These are phyloP conservation scores for Dendrophyllia cribrosa DNA, from an alignment of 64 coral and sea anemone genomes.

Conservation along the genomic window DNA sequence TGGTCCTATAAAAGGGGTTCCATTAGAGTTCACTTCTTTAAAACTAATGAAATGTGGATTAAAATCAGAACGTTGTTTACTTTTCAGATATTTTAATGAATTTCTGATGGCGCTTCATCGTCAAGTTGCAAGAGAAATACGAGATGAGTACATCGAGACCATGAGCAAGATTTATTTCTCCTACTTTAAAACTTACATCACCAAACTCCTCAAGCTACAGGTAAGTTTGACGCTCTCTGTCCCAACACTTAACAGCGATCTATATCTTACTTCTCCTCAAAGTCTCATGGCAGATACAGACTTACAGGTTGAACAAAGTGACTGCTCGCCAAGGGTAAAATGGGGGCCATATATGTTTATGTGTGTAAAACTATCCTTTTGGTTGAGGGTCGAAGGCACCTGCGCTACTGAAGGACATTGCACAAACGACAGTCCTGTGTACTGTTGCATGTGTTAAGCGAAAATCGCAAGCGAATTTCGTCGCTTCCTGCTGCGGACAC, in stretches of 20 bases:
- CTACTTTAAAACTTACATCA: constrained; percentile 95
- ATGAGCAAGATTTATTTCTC: constrained; percentile 99
- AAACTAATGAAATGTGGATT: neutral
- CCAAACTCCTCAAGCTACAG: constrained; percentile 91
- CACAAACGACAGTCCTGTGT: too few species aligned
- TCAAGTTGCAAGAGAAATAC: constrained; percentile 96
- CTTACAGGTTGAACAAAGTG: too few species aligned
- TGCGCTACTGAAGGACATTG: too few species aligned
- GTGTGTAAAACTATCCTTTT: too few species aligned
- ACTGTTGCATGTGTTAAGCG: too few species aligned
- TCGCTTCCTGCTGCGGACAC: too few species aligned
- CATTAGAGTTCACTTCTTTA: neutral
- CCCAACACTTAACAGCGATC: neutral
- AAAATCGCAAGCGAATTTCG: too few species aligned
- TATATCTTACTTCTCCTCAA: neutral
- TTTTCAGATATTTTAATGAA: constrained; percentile 95
- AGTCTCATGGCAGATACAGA: too few species aligned
- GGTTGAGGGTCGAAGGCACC: too few species aligned
- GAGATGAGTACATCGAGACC: constrained; percentile 94
- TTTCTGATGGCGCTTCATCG: constrained; percentile 95
- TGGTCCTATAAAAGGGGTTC: neutral
- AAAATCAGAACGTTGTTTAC: neutral
- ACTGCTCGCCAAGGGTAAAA: too few species aligned
- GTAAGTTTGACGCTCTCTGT: neutral
- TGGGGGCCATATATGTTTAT: too few species aligned